Conservation (phyloP, 2,113 vertebrate genomes). For the Otolemur garnettii region DNA sequence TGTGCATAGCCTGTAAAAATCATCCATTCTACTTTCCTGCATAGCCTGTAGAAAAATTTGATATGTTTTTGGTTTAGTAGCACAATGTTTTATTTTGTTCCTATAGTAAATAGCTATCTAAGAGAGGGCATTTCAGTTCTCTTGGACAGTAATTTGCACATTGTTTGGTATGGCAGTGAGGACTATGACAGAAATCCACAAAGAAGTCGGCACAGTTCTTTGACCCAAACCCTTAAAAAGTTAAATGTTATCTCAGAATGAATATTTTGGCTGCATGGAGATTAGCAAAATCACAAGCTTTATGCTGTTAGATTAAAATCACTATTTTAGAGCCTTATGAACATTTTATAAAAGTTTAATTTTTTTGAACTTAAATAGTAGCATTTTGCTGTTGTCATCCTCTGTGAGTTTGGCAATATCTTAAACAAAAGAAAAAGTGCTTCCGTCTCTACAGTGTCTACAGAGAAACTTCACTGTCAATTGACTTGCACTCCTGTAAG, state of each 20-base stretch:
- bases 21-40: constrained; percentile 19
- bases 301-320: constrained; percentile 10
- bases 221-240: background rate
- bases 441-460: constrained; percentile 40
- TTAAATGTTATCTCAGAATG: background rate
- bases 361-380: constrained; percentile 25
- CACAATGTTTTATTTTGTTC: constrained; percentile 57
- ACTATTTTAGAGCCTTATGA: constrained; percentile 55
- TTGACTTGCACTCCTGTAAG: constrained; percentile 41
- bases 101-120: background rate
- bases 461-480: constrained; percentile 38
- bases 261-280: constrained; percentile 43
- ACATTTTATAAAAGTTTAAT: constrained; percentile 42
- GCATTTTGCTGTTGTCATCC: constrained; percentile 31
- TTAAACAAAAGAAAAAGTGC: constrained; percentile 33
- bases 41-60: constrained; percentile 31
- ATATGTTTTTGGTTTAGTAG: constrained; percentile 39
- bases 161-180: background rate
- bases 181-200: background rate
- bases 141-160: background rate
- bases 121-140: constrained; percentile 20
- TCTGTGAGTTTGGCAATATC: constrained; percentile 35
- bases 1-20: background rate
- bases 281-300: constrained; percentile 48
- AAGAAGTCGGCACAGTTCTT: background rate